These are phyloP conservation scores for Cettia cetti DNA, from an alignment of 2,113 vertebrate genomes.

Conservation along the genomic window DNA sequence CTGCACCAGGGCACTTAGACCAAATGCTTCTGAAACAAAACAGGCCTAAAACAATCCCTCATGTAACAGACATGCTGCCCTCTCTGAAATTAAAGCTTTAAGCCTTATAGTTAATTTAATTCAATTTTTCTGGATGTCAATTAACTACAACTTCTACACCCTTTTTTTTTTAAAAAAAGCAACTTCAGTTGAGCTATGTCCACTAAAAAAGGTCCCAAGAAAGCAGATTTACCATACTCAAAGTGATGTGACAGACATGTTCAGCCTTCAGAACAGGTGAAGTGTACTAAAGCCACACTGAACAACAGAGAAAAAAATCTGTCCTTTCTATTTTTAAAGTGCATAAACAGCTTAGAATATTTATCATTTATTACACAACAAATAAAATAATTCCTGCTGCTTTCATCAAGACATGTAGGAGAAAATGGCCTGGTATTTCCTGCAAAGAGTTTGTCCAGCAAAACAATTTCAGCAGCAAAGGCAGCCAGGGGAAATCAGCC, in stretches of 20 bases:
- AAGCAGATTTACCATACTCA: background rate
- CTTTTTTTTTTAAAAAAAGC: background rate
- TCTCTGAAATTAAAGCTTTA: background rate
- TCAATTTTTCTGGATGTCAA: background rate
- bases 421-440: background rate
- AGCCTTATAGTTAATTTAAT: background rate
- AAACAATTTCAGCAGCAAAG: background rate
- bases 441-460: background rate
- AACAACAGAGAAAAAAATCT: background rate
- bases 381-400: background rate
- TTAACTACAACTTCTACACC: background rate
- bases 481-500: background rate
- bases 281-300: background rate
- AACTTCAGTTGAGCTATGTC: background rate
- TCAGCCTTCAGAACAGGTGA: background rate
- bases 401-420: background rate
- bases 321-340: background rate
- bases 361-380: background rate
- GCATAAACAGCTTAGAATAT: background rate
- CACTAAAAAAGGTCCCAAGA: background rate
- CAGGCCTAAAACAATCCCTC: background rate
- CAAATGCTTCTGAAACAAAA: background rate
- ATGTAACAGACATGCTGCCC: background rate
- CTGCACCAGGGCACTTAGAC: background rate
- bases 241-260: background rate